Evolutionary conservation across 2,797 vertebrate species (phyloP).

Genomic region (Erethizon dorsatum): DNA sequence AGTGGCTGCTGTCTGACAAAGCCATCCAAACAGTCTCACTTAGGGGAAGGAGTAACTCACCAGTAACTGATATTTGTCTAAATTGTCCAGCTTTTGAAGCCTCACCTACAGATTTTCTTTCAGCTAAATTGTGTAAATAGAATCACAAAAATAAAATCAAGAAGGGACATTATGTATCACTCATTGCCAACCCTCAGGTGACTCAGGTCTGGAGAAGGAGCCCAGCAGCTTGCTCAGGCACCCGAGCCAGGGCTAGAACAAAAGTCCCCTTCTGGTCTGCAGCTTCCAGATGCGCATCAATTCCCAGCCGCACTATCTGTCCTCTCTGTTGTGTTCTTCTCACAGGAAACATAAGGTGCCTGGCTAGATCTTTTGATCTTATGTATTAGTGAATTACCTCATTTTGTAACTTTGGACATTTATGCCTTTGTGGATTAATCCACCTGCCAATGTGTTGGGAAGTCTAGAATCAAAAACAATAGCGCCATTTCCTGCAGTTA

Average conservation of each 20-base stretch:
- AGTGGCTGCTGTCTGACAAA: background rate
- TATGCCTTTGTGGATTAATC: background rate
- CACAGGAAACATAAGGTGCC: background rate
- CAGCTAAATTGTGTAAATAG: background rate
- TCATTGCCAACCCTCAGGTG: background rate
- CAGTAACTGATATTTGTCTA: background rate
- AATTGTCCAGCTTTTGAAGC: background rate
- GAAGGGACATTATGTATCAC: background rate
- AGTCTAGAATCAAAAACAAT: background rate
- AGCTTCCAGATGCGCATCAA: background rate
- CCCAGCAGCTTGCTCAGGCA: background rate
- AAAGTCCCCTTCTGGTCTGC: background rate
- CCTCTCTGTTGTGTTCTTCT: background rate
- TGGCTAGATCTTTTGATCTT: background rate
- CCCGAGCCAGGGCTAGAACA: background rate
- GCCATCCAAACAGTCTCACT: background rate
- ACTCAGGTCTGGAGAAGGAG: background rate
- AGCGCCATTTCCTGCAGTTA: background rate
- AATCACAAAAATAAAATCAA: background rate
- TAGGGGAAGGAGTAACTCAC: background rate
- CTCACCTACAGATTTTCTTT: background rate
- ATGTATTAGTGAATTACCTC: background rate
- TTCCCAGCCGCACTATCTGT: background rate
- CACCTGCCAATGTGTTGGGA: background rate
- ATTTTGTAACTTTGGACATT: background rate